Base-by-base conservation (phyloP, 1,140 invertebrate genomes). In the Arion vulgaris region DNA sequence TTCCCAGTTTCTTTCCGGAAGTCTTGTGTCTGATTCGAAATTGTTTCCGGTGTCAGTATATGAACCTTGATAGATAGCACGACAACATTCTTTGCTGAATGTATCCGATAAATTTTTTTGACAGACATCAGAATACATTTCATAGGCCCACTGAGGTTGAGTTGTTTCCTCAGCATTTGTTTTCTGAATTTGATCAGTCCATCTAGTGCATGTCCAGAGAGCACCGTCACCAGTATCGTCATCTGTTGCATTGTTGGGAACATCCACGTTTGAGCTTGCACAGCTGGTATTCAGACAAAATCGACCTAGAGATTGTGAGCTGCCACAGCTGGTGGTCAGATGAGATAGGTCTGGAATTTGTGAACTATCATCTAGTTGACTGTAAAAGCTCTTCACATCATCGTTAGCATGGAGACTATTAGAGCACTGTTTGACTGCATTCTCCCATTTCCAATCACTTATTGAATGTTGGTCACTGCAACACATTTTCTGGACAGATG, bases 121-220 rank as follows among this genome's bases (percentile, higher is more conserved):
- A 34, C n/a, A 66, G 4, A 28, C 32, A 23, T 66, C 17, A 17
- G 62, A 66, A 28, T 66, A 66, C 1, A 66, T 28, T 17, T 66
- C 62, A 32, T 66, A 66, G n/a, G 62, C 62, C 62, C 62, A 66
- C 62, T 66, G 62, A 23, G 62, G 28, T 66, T 66, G n/a, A 66
- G 5, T 28, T 4, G n/a, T 0, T 23, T 66, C n/a, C 7, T 66
- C 11, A 28, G 32, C 11, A 23, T 28, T 66, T 32, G 28, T 28
- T 66, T 66, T 34, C 28, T 11, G 7, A 23, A 32, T 32, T 32
- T 17, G n/a, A 66, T 32, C 28, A 5, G n/a, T 66, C 62, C 62
- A 66, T 34, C 17, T 66, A 0, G 62, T 66, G 62, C 62, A 66
- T 7, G 62, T 66, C 62, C 62, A 66, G n/a, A 66, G 28, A 32